Evolutionary conservation across 2,113 vertebrate genomes (phyloP).

Genomic region (Gambusia holbrooki): DNA sequence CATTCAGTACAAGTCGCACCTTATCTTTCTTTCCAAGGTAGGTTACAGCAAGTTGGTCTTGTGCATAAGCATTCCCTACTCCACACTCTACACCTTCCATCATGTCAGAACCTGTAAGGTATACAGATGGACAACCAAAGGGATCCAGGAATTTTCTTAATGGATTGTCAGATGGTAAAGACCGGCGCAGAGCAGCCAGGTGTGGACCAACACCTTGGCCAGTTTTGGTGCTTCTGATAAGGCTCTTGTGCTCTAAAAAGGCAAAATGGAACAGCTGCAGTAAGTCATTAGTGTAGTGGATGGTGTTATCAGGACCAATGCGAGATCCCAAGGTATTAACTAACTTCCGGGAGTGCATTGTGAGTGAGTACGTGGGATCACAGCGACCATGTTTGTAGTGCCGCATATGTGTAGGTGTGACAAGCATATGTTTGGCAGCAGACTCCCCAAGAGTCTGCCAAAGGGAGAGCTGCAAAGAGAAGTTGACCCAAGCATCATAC

Average conservation of each 20-base stretch:
- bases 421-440: conserved; percentile 71
- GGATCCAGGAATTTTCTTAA: conserved; percentile 76
- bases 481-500: conserved; percentile 83
- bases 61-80: conserved; percentile 82
- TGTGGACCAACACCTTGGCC: conserved; percentile 82
- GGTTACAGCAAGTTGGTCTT: conserved; percentile 80
- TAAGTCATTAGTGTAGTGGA: conserved; percentile 59
- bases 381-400: conserved; percentile 84
- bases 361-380: conserved; percentile 82
- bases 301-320: conserved; percentile 53
- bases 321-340: conserved; percentile 60
- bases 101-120: conserved; percentile 80
- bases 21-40: conserved; percentile 79
- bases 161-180: conserved; percentile 72
- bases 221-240: conserved; percentile 80
- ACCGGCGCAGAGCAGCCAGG: conserved; percentile 74
- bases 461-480: conserved; percentile 81
- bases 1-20: conserved; percentile 78
- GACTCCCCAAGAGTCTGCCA: conserved; percentile 75
- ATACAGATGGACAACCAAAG: conserved; percentile 81
- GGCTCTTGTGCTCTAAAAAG: conserved; percentile 78
- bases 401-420: conserved; percentile 84
- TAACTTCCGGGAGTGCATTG: conserved; percentile 69
- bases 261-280: conserved; percentile 76
- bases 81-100: conserved; percentile 80